A percentile compares a stretch with the other conserved stretches of the same genome.
These are phyloP conservation scores for Desmodus rotundus DNA, from an alignment of 2,113 vertebrate species.

Conservation along the genomic window DNA sequence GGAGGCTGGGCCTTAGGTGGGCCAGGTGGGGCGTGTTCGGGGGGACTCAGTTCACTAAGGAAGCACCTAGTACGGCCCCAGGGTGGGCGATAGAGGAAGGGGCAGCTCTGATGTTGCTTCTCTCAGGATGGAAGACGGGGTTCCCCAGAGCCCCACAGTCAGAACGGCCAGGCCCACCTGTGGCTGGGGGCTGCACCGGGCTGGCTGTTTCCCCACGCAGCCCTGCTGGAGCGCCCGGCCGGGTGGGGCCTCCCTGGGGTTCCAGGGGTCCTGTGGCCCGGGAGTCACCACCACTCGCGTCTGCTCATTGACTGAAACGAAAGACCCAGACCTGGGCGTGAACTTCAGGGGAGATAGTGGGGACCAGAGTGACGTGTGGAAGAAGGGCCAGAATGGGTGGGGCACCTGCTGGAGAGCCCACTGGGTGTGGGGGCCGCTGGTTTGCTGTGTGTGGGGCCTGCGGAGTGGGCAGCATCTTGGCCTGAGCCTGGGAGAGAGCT, in stretches of 20 bases:
- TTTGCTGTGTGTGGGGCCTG: slow-evolving; percentile 7
- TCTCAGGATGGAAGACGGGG: fast-evolving
- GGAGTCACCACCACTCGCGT: fast-evolving
- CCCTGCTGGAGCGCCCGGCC: fast-evolving
- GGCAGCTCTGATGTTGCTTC: fast-evolving
- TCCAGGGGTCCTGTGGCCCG: too few relatives aligned
- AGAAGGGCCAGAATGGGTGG: background rate
- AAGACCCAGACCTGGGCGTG: fast-evolving
- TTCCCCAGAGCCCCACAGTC: background rate
- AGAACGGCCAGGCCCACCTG: background rate
- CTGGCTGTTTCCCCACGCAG: too few relatives aligned
- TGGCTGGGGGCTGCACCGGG: fast-evolving
- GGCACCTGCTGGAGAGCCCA: too few relatives aligned
- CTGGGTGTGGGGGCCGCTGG: background rate
- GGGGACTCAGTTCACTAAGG: background rate
- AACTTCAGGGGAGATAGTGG: fast-evolving
- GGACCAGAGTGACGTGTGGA: fast-evolving
- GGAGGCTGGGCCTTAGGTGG: too few relatives aligned
- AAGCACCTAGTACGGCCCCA: background rate
- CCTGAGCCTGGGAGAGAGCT: slow-evolving; percentile 41
- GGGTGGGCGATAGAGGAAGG: fast-evolving
- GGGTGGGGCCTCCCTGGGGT: background rate
- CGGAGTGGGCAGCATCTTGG: slow-evolving; percentile 1
- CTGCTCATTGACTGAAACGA: fast-evolving
- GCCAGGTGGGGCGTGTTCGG: background rate